Conservation (phyloP, 2,113 vertebrate species). For the Onychostoma macrolepis region DNA sequence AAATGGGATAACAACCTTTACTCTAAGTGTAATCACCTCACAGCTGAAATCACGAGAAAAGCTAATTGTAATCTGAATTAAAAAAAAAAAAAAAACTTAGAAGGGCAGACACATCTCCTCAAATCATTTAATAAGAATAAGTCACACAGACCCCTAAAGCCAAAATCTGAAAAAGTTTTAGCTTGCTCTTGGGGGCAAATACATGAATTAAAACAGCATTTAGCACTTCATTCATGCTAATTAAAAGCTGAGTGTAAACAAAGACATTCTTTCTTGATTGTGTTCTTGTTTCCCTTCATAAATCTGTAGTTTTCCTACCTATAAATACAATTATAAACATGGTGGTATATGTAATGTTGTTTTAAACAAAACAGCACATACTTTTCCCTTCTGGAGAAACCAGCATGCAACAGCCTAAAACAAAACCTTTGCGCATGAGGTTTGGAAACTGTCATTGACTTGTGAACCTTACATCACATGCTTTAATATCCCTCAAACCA, state of each 20-base stretch:
- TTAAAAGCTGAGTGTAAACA: slow-evolving; percentile 11
- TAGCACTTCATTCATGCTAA: slow-evolving; percentile 9
- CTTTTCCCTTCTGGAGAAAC: neutral
- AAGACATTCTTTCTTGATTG: neutral
- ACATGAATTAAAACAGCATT: neutral
- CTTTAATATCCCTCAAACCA: slow-evolving; percentile 24
- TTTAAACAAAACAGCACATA: slow-evolving; percentile 20
- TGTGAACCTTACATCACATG: slow-evolving; percentile 12
- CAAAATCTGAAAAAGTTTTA: neutral
- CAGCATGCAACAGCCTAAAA: neutral
- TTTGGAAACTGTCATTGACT: neutral
- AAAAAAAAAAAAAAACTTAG: neutral
- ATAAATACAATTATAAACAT: neutral
- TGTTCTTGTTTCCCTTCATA: neutral
- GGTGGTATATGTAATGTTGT: neutral
- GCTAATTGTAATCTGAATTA: neutral
- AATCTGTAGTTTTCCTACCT: neutral
- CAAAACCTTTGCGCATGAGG: neutral
- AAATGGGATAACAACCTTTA: neutral
- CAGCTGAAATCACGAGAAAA: neutral
- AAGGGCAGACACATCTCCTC: neutral
- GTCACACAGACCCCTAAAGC: slow-evolving; percentile 10
- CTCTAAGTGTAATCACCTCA: neutral
- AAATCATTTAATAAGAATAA: slow-evolving; percentile 47
- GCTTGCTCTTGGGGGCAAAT: neutral